These are phyloP conservation scores for Molanna angustata DNA, from an alignment of 2,888 invertebrate genomes.

Conservation along the genomic window DNA sequence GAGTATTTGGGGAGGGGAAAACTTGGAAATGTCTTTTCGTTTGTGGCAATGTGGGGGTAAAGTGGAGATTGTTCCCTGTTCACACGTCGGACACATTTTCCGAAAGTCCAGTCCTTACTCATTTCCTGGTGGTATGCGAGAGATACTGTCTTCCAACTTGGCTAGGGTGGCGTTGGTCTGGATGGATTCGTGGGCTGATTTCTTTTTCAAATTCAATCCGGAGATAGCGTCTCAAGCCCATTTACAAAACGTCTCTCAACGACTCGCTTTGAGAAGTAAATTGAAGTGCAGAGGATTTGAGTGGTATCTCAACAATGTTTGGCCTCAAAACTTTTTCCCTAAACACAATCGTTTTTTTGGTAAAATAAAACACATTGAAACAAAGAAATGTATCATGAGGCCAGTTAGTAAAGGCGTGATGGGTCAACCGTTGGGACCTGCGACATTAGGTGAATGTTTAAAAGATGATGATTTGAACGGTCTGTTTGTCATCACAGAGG, in stretches of 20 bases:
- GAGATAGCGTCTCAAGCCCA: conserved; percentile 59
- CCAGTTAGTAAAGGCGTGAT: conserved; percentile 58
- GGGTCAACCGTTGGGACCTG: conserved; percentile 69
- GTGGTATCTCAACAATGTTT: conserved; percentile 93
- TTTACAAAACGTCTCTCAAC: conserved; percentile 59
- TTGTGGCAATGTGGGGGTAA: conserved; percentile 95
- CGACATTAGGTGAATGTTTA: conserved; percentile 64
- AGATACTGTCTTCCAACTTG: conserved; percentile 85
- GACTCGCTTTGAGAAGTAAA: conserved; percentile 66
- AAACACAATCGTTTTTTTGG: conserved; percentile 86
- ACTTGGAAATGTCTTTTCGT: conserved; percentile 94
- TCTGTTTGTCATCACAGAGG: conserved; percentile 67
- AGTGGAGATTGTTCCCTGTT: conserved; percentile 89
- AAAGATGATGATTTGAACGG: conserved; percentile 59
- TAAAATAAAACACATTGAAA: conserved; percentile 61
- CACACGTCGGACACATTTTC: conserved; percentile 91
- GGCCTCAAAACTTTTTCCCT: conserved; percentile 97
- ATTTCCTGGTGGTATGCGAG: conserved; percentile 87
- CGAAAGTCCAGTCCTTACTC: conserved; percentile 92
- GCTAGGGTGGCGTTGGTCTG: conserved; percentile 93
- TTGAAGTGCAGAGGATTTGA: conserved; percentile 83
- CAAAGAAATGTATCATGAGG: conserved; percentile 60
- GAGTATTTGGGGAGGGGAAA: conserved; percentile 98
- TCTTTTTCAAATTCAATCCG: conserved; percentile 84
- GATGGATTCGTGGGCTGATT: conserved; percentile 97